phyloP scores from a whole-genome alignment of 2,113 vertebrate genomes.

The Danio rerio region DNA sequence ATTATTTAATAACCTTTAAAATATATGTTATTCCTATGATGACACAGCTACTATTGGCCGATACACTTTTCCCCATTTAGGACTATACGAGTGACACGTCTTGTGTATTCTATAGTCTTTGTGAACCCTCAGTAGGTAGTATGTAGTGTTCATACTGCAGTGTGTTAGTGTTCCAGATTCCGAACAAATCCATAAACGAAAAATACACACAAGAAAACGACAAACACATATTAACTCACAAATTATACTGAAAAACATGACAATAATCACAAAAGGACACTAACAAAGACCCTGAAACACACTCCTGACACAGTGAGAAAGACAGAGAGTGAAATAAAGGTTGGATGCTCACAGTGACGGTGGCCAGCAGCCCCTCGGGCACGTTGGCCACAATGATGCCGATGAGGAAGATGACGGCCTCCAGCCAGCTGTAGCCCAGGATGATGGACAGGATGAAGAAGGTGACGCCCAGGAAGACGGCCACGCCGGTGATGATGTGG shows the following conservation, averaged over 20 bases:
- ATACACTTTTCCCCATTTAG: too few species aligned
- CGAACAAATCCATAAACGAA: slow-evolving; percentile 8
- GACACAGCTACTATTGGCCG: too few species aligned
- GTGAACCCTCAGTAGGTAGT: not conserved
- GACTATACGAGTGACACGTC: too few species aligned
- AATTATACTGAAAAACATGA: not conserved
- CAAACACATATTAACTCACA: not conserved
- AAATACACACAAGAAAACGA: not conserved
- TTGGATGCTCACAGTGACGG: slow-evolving; percentile 84
- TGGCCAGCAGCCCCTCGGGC: slow-evolving; percentile 89
- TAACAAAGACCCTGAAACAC: not conserved
- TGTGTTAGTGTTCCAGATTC: not conserved
- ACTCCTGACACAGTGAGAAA: not conserved
- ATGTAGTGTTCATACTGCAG: not conserved
- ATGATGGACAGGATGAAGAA: slow-evolving; percentile 87
- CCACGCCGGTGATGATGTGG: slow-evolving; percentile 91
- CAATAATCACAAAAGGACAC: not conserved
- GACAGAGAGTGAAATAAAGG: not conserved
- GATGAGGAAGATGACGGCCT: slow-evolving; percentile 93
- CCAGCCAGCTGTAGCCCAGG: slow-evolving; percentile 87
- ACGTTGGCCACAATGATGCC: slow-evolving; percentile 94
- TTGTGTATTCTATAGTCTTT: too few species aligned
- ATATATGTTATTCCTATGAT: too few species aligned
- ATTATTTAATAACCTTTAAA: too few species aligned
- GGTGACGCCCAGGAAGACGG: slow-evolving; percentile 85